Conservation (phyloP, 2,113 vertebrate genomes). For the Gobiocypris rarus region DNA sequence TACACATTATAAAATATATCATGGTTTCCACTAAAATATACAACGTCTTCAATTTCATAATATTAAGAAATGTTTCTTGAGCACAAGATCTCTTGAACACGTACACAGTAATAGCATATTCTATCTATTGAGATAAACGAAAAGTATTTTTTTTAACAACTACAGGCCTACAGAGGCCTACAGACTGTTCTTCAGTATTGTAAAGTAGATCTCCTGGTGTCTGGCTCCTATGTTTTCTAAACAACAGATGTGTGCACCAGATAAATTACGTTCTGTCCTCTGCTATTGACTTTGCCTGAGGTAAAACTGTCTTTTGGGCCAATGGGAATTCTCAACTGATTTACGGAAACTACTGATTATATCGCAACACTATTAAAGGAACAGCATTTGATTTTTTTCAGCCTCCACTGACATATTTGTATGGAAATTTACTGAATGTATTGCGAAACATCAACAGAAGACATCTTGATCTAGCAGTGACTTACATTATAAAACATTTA, state of each 20-base stretch:
- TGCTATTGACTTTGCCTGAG: slow-evolving; percentile 49
- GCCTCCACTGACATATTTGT: background rate
- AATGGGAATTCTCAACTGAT: slow-evolving; percentile 29
- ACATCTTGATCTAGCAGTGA: background rate
- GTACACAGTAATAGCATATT: background rate
- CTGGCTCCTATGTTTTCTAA: slow-evolving; percentile 21
- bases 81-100: no score
- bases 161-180: background rate
- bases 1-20: no score
- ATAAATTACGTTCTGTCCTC: slow-evolving; percentile 53
- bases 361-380: slow-evolving; percentile 46
- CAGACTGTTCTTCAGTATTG: slow-evolving; percentile 31
- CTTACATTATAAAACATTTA: background rate
- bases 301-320: slow-evolving; percentile 48
- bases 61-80: background rate
- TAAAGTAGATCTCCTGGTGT: slow-evolving; percentile 7
- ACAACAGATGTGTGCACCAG: slow-evolving; percentile 51
- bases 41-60: no score
- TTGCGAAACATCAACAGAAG: background rate
- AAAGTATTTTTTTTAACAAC: background rate
- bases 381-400: background rate
- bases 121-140: background rate
- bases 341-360: slow-evolving; percentile 44
- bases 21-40: no score
- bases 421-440: background rate